These are phyloP conservation scores for Sipha flava DNA, from an alignment of 1,140 invertebrate species.

Conservation along the genomic window DNA sequence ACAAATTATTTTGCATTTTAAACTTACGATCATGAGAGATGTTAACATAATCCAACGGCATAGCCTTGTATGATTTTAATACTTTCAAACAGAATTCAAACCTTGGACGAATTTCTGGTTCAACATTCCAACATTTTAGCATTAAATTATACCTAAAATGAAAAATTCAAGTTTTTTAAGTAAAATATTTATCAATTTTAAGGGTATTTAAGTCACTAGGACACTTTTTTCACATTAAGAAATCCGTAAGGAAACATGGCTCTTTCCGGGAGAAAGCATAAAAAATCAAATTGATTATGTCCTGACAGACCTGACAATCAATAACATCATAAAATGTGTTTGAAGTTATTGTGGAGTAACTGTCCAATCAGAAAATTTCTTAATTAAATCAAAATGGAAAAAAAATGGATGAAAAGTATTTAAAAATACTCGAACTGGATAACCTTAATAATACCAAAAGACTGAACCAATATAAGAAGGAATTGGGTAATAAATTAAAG, in stretches of 20 bases:
- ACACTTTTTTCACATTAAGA: neutral
- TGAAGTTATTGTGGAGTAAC: conserved; percentile 26
- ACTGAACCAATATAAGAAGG: no score
- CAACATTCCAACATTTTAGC: conserved; percentile 68
- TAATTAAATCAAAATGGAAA: neutral
- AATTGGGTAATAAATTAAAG: no score
- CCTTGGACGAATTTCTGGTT: conserved; percentile 62
- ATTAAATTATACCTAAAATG: conserved; percentile 61
- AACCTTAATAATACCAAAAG: no score
- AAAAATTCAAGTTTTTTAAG: neutral
- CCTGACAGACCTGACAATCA: conserved; percentile 25
- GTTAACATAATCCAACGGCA: conserved; percentile 18
- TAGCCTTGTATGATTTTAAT: conserved; percentile 3
- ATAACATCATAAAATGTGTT: neutral
- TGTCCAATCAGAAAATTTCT: conserved; percentile 21
- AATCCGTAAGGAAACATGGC: neutral
- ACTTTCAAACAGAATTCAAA: conserved; percentile 60
- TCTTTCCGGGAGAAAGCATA: conserved; percentile 30
- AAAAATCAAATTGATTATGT: conserved; percentile 37
- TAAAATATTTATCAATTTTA: neutral
- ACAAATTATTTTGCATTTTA: neutral
- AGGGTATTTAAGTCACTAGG: no score
- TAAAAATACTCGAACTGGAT: neutral
- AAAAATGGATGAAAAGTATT: neutral
- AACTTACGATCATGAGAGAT: neutral